Conservation (phyloP, 1,140 invertebrate species). For the Liolophura sinensis region DNA sequence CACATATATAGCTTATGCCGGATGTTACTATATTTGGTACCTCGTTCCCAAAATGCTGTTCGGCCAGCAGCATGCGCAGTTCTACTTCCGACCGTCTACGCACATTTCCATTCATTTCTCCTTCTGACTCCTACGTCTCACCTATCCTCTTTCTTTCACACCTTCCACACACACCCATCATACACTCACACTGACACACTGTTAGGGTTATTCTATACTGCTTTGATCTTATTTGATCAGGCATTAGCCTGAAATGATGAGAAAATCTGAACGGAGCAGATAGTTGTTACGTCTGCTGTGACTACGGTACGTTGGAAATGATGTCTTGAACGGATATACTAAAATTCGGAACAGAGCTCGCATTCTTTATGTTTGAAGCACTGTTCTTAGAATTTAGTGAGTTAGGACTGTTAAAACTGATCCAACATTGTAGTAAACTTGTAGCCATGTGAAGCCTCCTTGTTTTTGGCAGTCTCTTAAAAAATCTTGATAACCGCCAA, state of each 20-base stretch:
- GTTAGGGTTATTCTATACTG: slow-evolving; percentile 8
- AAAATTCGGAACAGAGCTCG: neutral
- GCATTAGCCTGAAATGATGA: slow-evolving; percentile 14
- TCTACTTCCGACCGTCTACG: neutral
- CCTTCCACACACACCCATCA: neutral
- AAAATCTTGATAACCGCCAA: no score
- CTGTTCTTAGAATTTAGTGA: no score
- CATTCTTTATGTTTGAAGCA: no score
- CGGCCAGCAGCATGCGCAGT: slow-evolving; percentile 5
- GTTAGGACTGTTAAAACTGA: no score
- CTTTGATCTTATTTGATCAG: slow-evolving; percentile 23
- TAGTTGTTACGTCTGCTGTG: slow-evolving; percentile 5
- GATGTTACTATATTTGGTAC: neutral
- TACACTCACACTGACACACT: neutral
- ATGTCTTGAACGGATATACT: slow-evolving; percentile 17
- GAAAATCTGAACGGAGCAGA: slow-evolving; percentile 6
- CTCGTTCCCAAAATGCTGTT: slow-evolving; percentile 1
- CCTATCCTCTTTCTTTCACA: slow-evolving; percentile 7
- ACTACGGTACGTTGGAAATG: slow-evolving; percentile 12
- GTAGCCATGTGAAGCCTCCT: no score
- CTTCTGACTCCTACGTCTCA: slow-evolving; percentile 4
- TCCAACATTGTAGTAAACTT: no score
- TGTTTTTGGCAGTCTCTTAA: no score
- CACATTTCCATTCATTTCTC: slow-evolving; percentile 8
- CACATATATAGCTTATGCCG: neutral